A percentile compares a stretch with the other conserved stretches of the same genome.
phyloP scores from a whole-genome alignment of 1,140 invertebrate species.

The Heliconius congener region DNA sequence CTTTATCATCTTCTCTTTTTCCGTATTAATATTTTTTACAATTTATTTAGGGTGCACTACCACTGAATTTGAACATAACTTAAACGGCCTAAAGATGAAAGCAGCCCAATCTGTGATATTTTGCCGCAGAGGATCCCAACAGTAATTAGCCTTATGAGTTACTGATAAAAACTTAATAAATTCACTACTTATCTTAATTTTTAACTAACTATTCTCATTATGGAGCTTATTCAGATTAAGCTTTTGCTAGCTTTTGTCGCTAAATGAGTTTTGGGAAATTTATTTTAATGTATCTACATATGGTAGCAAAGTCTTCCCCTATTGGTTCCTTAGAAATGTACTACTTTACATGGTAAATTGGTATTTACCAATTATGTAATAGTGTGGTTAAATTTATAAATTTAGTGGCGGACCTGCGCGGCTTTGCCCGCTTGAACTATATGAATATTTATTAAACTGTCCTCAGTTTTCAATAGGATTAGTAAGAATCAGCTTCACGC shows the following conservation, averaged over 20 bases:
- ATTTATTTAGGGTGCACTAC: conserved; percentile 7
- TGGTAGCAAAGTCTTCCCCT: too few relatives aligned
- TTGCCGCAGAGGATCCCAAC: conserved; percentile 28
- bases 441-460: too few relatives aligned
- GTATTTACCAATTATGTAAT: too few relatives aligned
- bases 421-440: too few relatives aligned
- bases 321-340: too few relatives aligned
- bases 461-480: too few relatives aligned
- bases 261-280: not conserved
- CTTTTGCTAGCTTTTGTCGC: not conserved
- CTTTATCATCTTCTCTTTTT: too few relatives aligned
- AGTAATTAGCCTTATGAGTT: conserved; percentile 38
- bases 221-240: conserved; percentile 3
- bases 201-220: conserved; percentile 32
- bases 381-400: too few relatives aligned
- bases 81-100: conserved; percentile 31
- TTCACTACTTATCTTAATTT: conserved; percentile 31
- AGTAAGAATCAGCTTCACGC: too few relatives aligned
- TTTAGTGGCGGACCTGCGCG: too few relatives aligned
- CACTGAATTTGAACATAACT: conserved; percentile 25
- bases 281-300: not conserved
- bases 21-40: too few relatives aligned
- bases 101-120: conserved; percentile 35
- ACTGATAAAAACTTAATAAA: conserved; percentile 37
- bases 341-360: too few relatives aligned